phyloP scores from a whole-genome alignment of 2,888 invertebrate species.

The Habroteleia sp. region DNA sequence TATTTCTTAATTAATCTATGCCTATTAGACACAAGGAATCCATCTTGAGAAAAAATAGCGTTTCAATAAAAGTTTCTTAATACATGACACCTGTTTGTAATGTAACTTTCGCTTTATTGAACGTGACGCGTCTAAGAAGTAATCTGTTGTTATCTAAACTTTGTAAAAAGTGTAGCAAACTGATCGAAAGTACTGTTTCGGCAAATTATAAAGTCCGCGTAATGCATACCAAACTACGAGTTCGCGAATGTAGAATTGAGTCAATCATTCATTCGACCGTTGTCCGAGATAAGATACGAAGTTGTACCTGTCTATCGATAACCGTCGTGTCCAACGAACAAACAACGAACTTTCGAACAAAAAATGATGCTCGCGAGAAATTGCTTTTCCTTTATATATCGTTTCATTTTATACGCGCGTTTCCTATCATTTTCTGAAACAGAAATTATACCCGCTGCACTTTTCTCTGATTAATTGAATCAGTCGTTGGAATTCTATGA shows the following conservation, averaged over 20 bases:
- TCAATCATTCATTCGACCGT: slow-evolving; percentile 63
- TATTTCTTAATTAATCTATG: too few species aligned
- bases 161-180: slow-evolving; percentile 2
- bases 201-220: slow-evolving; percentile 3
- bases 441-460: slow-evolving; percentile 1
- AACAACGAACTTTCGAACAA: slow-evolving; percentile 8
- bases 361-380: slow-evolving; percentile 21
- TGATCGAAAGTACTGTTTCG: slow-evolving; percentile 6
- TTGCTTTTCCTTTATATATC: slow-evolving; percentile 5
- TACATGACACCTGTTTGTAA: too few species aligned
- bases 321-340: slow-evolving; percentile 7
- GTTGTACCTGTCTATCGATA: slow-evolving; percentile 40
- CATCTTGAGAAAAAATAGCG: too few species aligned
- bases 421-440: slow-evolving; percentile 1
- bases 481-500: too few species aligned
- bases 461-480: slow-evolving; percentile 6
- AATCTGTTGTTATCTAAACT: neutral
- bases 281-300: slow-evolving; percentile 45
- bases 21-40: too few species aligned
- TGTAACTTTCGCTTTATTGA: neutral
- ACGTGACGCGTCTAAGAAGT: neutral
- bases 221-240: slow-evolving; percentile 10
- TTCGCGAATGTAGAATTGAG: slow-evolving; percentile 55
- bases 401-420: slow-evolving; percentile 14
- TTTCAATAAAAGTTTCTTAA: too few species aligned